A percentile compares a stretch with the other conserved stretches of the same genome.
Conservation (phyloP, 2,113 vertebrate species). For the Leptosomus discolor region DNA sequence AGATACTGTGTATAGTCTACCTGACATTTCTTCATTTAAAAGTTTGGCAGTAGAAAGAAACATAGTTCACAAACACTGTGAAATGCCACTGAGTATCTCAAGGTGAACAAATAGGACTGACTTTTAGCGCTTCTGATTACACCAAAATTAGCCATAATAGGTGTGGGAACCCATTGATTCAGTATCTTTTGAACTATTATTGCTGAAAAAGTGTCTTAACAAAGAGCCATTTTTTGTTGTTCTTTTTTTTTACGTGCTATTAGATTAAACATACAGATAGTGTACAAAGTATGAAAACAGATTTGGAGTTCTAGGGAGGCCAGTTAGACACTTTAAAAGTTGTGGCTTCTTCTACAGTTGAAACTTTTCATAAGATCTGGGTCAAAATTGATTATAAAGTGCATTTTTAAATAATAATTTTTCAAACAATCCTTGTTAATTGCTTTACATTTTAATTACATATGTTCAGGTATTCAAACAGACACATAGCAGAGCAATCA, state of each 20-base stretch:
- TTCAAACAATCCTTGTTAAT: background rate
- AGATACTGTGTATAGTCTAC: conserved; percentile 1
- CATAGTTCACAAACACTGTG: background rate
- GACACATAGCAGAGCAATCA: background rate
- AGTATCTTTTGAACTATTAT: conserved; percentile 9
- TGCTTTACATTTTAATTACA: background rate
- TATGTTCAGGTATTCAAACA: background rate
- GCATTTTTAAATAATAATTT: background rate
- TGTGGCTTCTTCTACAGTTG: background rate
- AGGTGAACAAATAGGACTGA: background rate
- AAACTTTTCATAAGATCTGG: background rate
- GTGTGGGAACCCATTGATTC: background rate
- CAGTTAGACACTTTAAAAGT: background rate
- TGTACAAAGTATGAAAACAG: background rate
- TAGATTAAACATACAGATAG: background rate
- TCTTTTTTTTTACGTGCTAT: background rate
- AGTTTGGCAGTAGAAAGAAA: conserved; percentile 27
- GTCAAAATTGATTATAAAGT: background rate
- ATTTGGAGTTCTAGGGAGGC: background rate
- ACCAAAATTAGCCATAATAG: background rate
- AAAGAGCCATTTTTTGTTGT: background rate
- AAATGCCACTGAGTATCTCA: background rate
- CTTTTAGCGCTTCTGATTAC: background rate
- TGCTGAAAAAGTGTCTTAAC: conserved; percentile 16
- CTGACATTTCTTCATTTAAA: conserved; percentile 44